Base-by-base conservation (phyloP, 2,797 vertebrate genomes). In the Liasis olivaceus region DNA sequence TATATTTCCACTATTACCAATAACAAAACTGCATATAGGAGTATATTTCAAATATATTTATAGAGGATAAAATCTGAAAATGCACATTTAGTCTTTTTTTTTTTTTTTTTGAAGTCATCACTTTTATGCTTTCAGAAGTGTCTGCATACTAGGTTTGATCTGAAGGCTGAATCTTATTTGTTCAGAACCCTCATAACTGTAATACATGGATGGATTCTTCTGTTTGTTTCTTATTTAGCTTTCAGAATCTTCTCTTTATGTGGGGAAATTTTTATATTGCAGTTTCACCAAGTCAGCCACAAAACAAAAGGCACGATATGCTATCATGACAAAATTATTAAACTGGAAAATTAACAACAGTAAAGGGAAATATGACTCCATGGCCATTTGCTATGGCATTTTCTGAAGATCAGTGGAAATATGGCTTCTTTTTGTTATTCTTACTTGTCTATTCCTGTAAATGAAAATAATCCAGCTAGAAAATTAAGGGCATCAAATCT, bases 281-380 rank as follows among this genome's bases (percentile, higher is more conserved):
- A 22, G 92, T 56, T 81, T 56, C 11, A 56, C 15, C 66, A 12
- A 20, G 77, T 66, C 87, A 93, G 24, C 64, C 7, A 94, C 59
- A 88, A 36, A 87, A 58, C 17, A 87, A 13, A 91, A 87, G 47
- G 89, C 14, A 89, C 60, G 81, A 54, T 36, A 24, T 86, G 1
- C 63, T 93, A 95, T 90, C 91, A 47, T 77, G 90, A 92, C 86
- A 28, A 54, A 28, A 69, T 60, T 87, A 26, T 4, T 91, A 87
- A 92, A 89, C 1, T 8, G 89, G 89, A 89, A 20, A 62, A 94
- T 42, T 77, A 89, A 22, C 56, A 14, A 1, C 28, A 91, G 94
- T 89, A 72, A 90, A 54, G 6, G 36, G 88, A 47, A 14, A 66
- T 91, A 90, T 59, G 20, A 86, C 58, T 36, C 64, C 31, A 86